Evolutionary conservation across 2,113 vertebrate genomes (phyloP), one percentile per base, ranked within the genome.

Genomic region (Agelaius phoeniceus): DNA sequence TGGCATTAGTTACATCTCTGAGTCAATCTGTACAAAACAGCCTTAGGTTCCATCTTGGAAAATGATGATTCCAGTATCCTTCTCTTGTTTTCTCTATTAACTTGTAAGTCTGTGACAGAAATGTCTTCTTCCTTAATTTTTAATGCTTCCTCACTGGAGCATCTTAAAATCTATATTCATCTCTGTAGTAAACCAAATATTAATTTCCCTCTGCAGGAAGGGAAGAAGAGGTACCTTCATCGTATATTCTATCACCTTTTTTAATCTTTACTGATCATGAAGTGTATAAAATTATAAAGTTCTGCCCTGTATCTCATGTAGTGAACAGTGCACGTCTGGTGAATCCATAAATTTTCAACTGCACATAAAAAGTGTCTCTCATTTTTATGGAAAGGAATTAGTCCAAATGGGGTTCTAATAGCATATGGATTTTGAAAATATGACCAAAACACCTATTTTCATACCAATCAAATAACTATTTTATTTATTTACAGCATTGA

Each of bases 341-440:
- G 31, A 84, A 71, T 48, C 13, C 13, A 22, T 43, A 15, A 28
- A 59, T 22, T 55, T 81, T 74, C 74, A 59, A 43, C 12, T n/a
- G 2, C 24, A 33, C 6, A 4, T 51, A 33, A 72, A 74, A n/a
- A 57, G 2, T 7, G 0, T 37, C 6, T 68, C 15, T 52, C 18
- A 20, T 14, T 41, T 73, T 83, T 28, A 57, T 54, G 13, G 31
- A 54, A 65, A 77, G 1, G 11, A 77, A 27, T 66, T 41, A 81
- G 20, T 51, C 4, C 9, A 61, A 57, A 87, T 46, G 8, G 4
- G 2, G 2, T 24, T 7, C 0, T 48, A 69, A 44, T 1, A 33
- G 9, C 6, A 9, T 20, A 37, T 5, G 3, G 9, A 68, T 43
- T 80, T 79, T 78, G 11, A 9, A 77, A 66, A 30, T 33, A n/a